Conservation (phyloP, 1,140 invertebrate species). For the Drosophila mauritiana region DNA sequence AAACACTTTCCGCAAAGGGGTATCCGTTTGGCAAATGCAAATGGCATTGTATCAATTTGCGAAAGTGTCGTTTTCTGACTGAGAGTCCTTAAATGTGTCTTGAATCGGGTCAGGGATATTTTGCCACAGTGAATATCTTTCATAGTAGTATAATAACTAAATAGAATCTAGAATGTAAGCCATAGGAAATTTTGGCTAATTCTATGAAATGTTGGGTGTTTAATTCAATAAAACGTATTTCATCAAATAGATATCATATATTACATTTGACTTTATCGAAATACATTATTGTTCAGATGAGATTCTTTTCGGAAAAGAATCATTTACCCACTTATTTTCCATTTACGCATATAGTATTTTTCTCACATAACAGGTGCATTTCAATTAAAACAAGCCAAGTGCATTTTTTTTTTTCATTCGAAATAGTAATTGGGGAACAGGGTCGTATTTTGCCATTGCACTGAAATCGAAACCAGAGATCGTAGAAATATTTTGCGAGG, state of each 20-base stretch:
- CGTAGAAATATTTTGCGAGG: not conserved
- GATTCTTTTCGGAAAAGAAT: no score
- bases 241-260: no score
- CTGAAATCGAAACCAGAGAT: constrained; percentile 33
- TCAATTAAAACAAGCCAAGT: not conserved
- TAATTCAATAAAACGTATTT: no score
- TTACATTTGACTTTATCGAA: no score
- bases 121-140: not conserved
- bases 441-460: not conserved
- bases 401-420: not conserved
- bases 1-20: constrained; percentile 16
- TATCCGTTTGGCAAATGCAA: constrained; percentile 39
- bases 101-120: not conserved
- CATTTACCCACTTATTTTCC: no score
- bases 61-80: constrained; percentile 13
- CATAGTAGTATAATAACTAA: no score
- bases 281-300: no score
- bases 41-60: constrained; percentile 59
- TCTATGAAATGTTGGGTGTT: no score
- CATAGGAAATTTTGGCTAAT: no score
- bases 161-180: no score
- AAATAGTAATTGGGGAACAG: not conserved
- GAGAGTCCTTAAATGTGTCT: constrained; percentile 1
- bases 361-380: no score
- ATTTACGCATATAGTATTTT: no score